Base-by-base conservation (phyloP, 1,140 invertebrate genomes). In the Oedothorax gibbosus region DNA sequence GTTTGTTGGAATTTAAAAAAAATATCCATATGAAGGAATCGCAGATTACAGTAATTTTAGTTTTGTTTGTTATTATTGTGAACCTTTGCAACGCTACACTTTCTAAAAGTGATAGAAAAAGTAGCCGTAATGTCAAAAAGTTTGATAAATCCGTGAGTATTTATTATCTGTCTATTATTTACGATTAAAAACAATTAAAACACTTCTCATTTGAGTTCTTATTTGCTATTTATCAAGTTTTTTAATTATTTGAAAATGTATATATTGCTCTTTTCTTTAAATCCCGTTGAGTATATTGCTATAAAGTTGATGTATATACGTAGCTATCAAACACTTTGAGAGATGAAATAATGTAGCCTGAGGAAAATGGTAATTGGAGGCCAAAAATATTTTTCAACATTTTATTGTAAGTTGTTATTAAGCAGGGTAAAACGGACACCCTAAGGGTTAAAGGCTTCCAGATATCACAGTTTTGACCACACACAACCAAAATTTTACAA, bases 51-150 rank as follows among this genome's bases (percentile, higher is more conserved):
- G 35, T 79, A 18, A n/a, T 86, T 56, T 69, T 7, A 20, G 54
- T 66, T 60, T 60, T 69, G 20, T 50, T 68, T 64, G 65, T 56
- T n/a, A 7, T 73, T 1, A 21, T 20, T 20, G n/a, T 79, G 18
- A 5, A 35, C 5, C n/a, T 49, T 35, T 7, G n/a, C 18, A 21
- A 20, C 49, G 78, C 78, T 53, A 82, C 69, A 5, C 35, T 82
- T 49, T 73, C 80, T 51, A 82, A 82, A 82, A 82, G 69, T 73
- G 79, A 81, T 62, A 51, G 66, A 14, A 81, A 71, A 71, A 71
- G 53, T 14, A 21, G 18, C 20, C 50, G 35, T n/a, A 56, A 15
- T 15, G 80, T 73, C 18, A 82, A 82, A 35, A 82, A 82, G 35
- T 51, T 6, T 71, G 14, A 53, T 1, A 81, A 71, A 62, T 18